Conservation (phyloP, 2,888 invertebrate species). For the Ophraella communa region DNA sequence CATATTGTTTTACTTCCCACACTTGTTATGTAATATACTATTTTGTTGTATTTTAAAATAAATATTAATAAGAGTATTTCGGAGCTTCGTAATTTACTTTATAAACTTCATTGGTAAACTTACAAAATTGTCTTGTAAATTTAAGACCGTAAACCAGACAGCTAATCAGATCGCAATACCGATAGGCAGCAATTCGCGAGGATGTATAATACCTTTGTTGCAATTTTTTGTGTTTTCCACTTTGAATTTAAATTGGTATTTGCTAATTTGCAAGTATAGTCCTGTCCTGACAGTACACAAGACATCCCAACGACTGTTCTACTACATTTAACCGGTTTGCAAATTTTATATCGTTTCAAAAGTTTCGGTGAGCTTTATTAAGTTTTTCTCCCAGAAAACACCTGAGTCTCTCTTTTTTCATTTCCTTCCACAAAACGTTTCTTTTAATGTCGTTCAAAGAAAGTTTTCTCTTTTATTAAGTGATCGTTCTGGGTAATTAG, state of each 20-base stretch:
- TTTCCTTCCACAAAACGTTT: slow-evolving; percentile 6
- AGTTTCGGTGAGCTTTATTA: slow-evolving; percentile 47
- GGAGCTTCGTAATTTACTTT: too few relatives aligned
- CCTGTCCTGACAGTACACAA: slow-evolving; percentile 25
- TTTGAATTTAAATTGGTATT: background rate
- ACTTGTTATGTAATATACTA: too few relatives aligned
- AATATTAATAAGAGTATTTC: too few relatives aligned
- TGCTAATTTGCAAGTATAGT: background rate
- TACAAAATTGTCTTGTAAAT: too few relatives aligned
- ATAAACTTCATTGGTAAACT: too few relatives aligned
- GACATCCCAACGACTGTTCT: slow-evolving; percentile 38
- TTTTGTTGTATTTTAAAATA: too few relatives aligned
- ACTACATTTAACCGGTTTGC: slow-evolving; percentile 48
- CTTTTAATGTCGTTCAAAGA: background rate
- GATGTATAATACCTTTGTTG: background rate
- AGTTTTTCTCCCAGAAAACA: slow-evolving; percentile 48
- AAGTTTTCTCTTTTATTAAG: slow-evolving; percentile 18
- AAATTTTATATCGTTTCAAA: slow-evolving; percentile 46
- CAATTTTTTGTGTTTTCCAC: too few relatives aligned
- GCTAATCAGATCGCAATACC: too few relatives aligned
- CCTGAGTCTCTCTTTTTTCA: slow-evolving; percentile 43
- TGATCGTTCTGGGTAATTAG: slow-evolving; percentile 19
- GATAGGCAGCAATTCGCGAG: too few relatives aligned
- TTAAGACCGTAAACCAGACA: too few relatives aligned
- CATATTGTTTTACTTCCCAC: too few relatives aligned